Evolutionary conservation across 2,113 vertebrate genomes (phyloP), one percentile per base, ranked within the genome.

Genomic region (Apteryx owenii): DNA sequence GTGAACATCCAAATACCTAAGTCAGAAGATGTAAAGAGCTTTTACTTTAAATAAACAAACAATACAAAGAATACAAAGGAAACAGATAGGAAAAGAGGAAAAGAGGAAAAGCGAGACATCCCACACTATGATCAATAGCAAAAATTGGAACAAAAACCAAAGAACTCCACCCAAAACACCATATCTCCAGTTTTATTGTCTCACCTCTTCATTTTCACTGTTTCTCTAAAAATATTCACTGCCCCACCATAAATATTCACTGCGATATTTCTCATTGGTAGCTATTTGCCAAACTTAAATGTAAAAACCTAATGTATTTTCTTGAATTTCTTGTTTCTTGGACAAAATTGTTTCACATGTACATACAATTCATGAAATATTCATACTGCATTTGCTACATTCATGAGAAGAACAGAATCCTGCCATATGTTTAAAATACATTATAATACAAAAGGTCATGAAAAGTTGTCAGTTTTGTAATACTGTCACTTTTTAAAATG

Each of bases 401-500:
- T 51, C 95, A 91, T n/a, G 46, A 97, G 84, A 95, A 92, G 85
- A 81, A 66, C 93, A 81, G 78, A 91, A 97, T 96, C 73, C 64
- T 69, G 56, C 92, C 96, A 96, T 97, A 97, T 97, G 97, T 97
- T 98, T 97, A 97, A 98, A 97, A 97, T 96, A 71, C 89, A 84
- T 94, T 95, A 87, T 81, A 93, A 95, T 96, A 97, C 82, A 90
- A 94, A 96, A 96, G 96, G 96, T 98, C 94, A 93, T 96, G 96
- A 97, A 96, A 98, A 97, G 92, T 97, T 98, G 96, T 98, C 97
- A 97, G 95, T 94, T 97, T 98, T 97, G 96, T 97, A 98, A 98
- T 97, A 97, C 96, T 98, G 96, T 98, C 97, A 97, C 94, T 85
- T 97, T 97, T 94, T 97, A 29, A 96, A 98, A 97, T 91, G 97